These are phyloP conservation scores for Heloderma charlesbogerti DNA, from an alignment of 2,113 vertebrate genomes.

Conservation along the genomic window DNA sequence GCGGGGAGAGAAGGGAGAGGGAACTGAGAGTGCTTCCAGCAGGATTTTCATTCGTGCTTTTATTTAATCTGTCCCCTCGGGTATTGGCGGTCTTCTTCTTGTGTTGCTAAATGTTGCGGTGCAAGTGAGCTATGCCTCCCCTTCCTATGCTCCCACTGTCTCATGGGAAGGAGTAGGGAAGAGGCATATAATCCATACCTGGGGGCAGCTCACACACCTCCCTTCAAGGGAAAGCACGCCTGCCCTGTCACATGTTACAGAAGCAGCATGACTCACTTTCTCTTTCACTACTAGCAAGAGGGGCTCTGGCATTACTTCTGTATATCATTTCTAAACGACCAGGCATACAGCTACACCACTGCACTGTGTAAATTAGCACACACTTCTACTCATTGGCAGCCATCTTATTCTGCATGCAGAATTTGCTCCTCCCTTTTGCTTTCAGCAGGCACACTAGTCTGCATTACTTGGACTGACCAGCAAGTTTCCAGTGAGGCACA, in stretches of 20 bases:
- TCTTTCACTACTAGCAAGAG: not conserved
- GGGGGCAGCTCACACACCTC: not conserved
- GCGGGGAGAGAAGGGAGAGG: not conserved
- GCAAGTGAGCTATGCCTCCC: not conserved
- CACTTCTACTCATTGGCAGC: not conserved
- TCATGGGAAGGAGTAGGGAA: not conserved
- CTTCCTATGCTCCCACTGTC: too few relatives aligned
- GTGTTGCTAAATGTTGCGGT: not conserved
- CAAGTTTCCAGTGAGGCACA: not conserved
- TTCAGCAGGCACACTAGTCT: not conserved
- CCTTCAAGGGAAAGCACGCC: not conserved
- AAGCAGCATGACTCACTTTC: not conserved
- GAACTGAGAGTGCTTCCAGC: not conserved
- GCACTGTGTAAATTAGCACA: not conserved
- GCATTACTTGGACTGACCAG: not conserved
- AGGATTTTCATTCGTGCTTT: not conserved
- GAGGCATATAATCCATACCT: not conserved
- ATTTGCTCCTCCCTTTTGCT: too few relatives aligned
- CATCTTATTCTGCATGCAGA: not conserved
- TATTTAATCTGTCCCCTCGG: not conserved
- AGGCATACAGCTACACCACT: not conserved
- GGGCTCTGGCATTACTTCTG: not conserved
- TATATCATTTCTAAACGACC: not conserved
- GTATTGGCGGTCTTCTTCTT: not conserved
- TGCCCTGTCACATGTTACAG: not conserved